Conservation (phyloP, 2,888 invertebrate species). For the Amphiduros pacificus region DNA sequence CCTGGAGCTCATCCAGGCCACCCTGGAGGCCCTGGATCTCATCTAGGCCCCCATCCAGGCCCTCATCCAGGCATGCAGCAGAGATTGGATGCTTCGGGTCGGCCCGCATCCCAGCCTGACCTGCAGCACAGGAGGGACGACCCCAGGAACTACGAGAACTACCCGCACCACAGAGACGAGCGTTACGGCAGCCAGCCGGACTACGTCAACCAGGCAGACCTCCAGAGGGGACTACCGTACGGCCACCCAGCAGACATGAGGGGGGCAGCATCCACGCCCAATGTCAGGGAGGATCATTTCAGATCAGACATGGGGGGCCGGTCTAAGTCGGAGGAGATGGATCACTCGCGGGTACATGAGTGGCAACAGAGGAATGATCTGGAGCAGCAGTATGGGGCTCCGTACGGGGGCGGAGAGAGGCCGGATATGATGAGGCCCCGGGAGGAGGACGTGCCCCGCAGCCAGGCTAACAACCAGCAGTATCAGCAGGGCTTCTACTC, state of each 20-base stretch:
- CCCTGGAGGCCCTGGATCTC: conserved; percentile 1
- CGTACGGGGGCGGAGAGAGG: not conserved
- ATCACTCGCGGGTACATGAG: conserved; percentile 34
- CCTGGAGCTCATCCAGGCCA: not conserved
- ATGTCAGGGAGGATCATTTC: too few species aligned
- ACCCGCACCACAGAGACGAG: conserved; percentile 29
- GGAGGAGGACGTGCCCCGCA: conserved; percentile 44
- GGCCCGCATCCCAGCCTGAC: conserved; percentile 19
- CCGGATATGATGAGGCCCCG: not conserved
- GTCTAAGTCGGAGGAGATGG: conserved; percentile 4
- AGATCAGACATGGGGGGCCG: not conserved
- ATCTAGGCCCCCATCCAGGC: conserved; percentile 7
- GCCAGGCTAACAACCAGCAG: conserved; percentile 43
- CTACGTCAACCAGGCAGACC: conserved; percentile 19
- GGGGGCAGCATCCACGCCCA: conserved; percentile 1
- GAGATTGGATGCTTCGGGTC: not conserved
- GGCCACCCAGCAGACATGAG: not conserved
- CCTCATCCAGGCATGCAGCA: too few species aligned
- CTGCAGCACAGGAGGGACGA: conserved; percentile 8
- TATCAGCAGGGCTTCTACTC: conserved; percentile 49
- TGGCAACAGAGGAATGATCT: conserved; percentile 41
- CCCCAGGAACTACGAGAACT: conserved; percentile 45
- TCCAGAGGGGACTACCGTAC: not conserved
- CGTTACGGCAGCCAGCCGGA: conserved; percentile 16
- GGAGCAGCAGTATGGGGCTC: not conserved